Evolutionary conservation across 2,888 invertebrate genomes (phyloP).

Genomic region (Drosophila birchii): DNA sequence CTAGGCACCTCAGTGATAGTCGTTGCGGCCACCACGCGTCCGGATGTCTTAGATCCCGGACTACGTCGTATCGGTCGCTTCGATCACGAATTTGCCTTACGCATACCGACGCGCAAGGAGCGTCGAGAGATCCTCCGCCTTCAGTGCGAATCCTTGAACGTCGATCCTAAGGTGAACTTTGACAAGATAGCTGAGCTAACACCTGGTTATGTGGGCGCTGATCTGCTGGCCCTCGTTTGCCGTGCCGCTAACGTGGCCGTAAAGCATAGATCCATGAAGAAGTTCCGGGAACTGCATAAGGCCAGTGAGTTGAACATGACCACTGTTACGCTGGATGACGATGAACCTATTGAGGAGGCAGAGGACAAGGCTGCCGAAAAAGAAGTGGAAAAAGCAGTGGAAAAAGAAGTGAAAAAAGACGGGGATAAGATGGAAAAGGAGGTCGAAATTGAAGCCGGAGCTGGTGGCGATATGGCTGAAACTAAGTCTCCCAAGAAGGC

Average conservation of each 20-base stretch:
- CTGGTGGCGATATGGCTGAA: background rate
- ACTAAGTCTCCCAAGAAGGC: background rate
- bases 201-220: slow-evolving; percentile 98
- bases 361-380: background rate
- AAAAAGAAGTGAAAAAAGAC: background rate
- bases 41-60: slow-evolving; percentile 96
- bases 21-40: slow-evolving; percentile 97
- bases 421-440: background rate
- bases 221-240: slow-evolving; percentile 93
- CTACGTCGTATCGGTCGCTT: slow-evolving; percentile 96
- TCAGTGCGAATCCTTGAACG: slow-evolving; percentile 89
- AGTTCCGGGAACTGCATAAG: slow-evolving; percentile 79
- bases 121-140: slow-evolving; percentile 91
- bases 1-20: slow-evolving; percentile 87
- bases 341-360: slow-evolving; percentile 63
- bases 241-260: slow-evolving; percentile 96
- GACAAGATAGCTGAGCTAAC: slow-evolving; percentile 91
- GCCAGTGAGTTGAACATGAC: slow-evolving; percentile 81
- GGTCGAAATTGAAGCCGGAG: background rate
- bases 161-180: slow-evolving; percentile 90
- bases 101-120: slow-evolving; percentile 95
- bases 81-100: slow-evolving; percentile 96
- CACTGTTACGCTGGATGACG: slow-evolving; percentile 83
- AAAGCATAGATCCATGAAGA: slow-evolving; percentile 86
- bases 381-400: too few species aligned